phyloP scores from a whole-genome alignment of 1,140 invertebrate genomes.

The Rhizoglyphus robini region DNA sequence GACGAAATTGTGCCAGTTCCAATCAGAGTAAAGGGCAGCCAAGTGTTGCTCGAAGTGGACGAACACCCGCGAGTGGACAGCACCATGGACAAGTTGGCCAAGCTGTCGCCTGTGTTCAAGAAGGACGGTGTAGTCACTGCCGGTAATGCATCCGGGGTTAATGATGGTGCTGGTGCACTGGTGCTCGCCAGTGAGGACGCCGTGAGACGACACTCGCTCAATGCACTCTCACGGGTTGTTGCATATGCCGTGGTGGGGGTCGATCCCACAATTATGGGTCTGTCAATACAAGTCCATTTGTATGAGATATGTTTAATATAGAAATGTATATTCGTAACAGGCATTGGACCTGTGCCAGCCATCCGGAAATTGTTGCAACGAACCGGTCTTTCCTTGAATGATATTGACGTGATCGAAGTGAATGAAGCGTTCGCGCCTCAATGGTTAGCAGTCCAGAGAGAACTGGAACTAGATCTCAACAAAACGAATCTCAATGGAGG shows the following conservation, averaged over 20 bases:
- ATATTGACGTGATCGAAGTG: constrained; percentile 88
- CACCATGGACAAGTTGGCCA: constrained; percentile 62
- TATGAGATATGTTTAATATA: background rate
- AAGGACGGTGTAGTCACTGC: constrained; percentile 91
- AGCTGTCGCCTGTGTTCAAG: constrained; percentile 79
- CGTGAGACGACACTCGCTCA: constrained; percentile 60
- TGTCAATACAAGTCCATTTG: no score
- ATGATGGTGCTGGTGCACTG: constrained; percentile 76
- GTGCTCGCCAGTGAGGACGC: constrained; percentile 75
- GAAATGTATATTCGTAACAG: no score
- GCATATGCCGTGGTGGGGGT: constrained; percentile 37
- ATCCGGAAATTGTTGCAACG: constrained; percentile 56
- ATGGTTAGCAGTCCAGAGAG: constrained; percentile 29
- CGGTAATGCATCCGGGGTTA: constrained; percentile 86
- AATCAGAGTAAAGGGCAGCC: constrained; percentile 56
- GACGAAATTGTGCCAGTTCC: constrained; percentile 76
- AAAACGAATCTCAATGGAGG: constrained; percentile 92
- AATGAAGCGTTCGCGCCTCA: constrained; percentile 31
- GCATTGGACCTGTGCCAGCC: constrained; percentile 82
- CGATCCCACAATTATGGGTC: constrained; percentile 55
- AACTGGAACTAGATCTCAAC: constrained; percentile 59
- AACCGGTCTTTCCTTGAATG: constrained; percentile 53
- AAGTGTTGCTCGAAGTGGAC: constrained; percentile 63
- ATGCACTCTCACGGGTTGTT: constrained; percentile 40
- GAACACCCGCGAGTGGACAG: constrained; percentile 86